phyloP scores from a whole-genome alignment of 2,888 invertebrate genomes.

The Glaucopsyche alexis region DNA sequence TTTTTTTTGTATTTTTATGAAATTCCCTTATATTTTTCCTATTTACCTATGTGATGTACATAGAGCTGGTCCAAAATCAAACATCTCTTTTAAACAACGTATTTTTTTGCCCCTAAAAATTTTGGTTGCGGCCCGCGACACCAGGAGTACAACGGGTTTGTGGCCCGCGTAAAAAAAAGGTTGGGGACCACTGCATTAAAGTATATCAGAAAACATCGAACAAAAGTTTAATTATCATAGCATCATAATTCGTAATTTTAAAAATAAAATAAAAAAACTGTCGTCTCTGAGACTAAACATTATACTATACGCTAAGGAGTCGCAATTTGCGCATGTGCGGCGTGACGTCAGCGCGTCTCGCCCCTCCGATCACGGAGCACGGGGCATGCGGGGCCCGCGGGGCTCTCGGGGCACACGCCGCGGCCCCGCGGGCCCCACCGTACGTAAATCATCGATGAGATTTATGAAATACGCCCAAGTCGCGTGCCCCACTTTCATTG shows the following conservation, averaged over 20 bases:
- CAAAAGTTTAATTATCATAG: not conserved
- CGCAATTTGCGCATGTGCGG: conserved; percentile 61
- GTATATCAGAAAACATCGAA: not conserved
- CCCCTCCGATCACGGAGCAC: conserved; percentile 44
- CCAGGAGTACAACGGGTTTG: no score
- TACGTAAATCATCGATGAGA: conserved; percentile 47
- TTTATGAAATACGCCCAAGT: conserved; percentile 42
- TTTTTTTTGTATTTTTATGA: no score
- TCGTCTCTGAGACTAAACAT: conserved; percentile 45
- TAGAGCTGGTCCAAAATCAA: no score
- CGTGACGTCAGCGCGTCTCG: conserved; percentile 68
- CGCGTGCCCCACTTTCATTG: conserved; percentile 37
- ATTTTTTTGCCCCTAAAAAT: no score
- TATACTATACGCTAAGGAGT: conserved; percentile 63
- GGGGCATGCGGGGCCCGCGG: conserved; percentile 43
- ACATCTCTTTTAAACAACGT: no score
- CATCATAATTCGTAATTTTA: not conserved
- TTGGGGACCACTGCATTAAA: no score
- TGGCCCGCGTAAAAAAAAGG: no score
- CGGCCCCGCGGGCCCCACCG: conserved; percentile 1
- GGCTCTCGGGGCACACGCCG: conserved; percentile 41
- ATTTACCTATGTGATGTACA: no score
- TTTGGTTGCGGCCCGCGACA: no score
- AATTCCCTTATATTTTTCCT: no score
- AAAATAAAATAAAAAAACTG: not conserved